These are phyloP conservation scores for Cheilosia vernalis DNA, from an alignment of 2,888 invertebrate genomes.

Conservation along the genomic window DNA sequence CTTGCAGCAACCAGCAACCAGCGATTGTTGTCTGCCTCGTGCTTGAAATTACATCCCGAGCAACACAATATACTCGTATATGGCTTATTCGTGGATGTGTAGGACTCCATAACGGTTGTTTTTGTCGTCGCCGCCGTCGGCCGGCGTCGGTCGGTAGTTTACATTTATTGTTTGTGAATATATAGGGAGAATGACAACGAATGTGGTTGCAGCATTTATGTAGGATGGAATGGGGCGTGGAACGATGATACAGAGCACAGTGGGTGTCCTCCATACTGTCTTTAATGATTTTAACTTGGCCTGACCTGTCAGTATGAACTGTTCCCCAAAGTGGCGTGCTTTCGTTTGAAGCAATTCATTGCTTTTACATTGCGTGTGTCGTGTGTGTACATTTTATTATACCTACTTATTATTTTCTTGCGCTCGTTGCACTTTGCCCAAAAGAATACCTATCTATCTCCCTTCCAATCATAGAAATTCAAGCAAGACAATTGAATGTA, in stretches of 20 bases:
- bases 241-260: slow-evolving; percentile 45
- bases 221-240: slow-evolving; percentile 50
- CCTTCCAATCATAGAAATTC: no score
- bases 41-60: slow-evolving; percentile 25
- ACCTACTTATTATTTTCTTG: no score
- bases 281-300: not conserved
- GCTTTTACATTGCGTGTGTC: no score
- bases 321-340: not conserved
- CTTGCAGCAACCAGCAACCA: slow-evolving; percentile 15
- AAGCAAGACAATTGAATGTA: no score
- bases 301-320: not conserved
- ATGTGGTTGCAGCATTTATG: slow-evolving; percentile 29
- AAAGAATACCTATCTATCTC: no score
- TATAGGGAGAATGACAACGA: slow-evolving; percentile 20
- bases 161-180: slow-evolving; percentile 9
- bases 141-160: not conserved
- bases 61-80: not conserved
- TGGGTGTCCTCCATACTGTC: slow-evolving; percentile 20
- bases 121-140: not conserved
- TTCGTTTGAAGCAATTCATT: no score
- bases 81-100: slow-evolving; percentile 9
- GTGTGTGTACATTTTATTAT: no score
- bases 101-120: slow-evolving; percentile 17
- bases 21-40: slow-evolving; percentile 13
- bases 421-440: no score